phyloP scores from a whole-genome alignment of 2,888 invertebrate species.

The Caenorhabditis plicata region DNA sequence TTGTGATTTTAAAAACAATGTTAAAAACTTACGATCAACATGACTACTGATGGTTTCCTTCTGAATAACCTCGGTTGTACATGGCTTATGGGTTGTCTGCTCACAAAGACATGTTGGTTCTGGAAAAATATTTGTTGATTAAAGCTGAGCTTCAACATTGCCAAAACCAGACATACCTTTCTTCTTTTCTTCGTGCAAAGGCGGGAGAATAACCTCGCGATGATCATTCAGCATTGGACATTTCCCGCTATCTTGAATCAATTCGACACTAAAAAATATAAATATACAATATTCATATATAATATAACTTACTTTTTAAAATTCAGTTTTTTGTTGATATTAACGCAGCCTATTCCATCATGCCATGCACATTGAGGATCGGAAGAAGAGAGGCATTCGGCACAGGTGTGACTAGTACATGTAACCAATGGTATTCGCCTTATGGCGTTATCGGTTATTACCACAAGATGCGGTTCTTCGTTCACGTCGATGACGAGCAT shows the following conservation, averaged over 20 bases:
- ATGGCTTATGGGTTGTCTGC: slow-evolving; percentile 11
- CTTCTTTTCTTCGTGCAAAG: slow-evolving; percentile 4
- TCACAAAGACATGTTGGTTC: slow-evolving; percentile 15
- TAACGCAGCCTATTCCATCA: slow-evolving; percentile 28
- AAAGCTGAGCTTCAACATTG: slow-evolving; percentile 3
- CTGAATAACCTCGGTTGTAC: slow-evolving; percentile 40
- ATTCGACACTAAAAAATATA: not conserved
- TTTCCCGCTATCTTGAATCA: slow-evolving; percentile 23
- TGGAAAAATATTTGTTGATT: not conserved
- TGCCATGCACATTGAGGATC: slow-evolving; percentile 49
- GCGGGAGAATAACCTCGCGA: slow-evolving; percentile 17
- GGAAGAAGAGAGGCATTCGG: slow-evolving; percentile 26
- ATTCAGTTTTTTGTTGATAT: slow-evolving; percentile 10
- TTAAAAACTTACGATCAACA: no score
- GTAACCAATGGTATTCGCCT: slow-evolving; percentile 24
- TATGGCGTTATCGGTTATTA: slow-evolving; percentile 18
- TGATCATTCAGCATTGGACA: slow-evolving; percentile 8
- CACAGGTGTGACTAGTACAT: slow-evolving; percentile 27
- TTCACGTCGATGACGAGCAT: no score
- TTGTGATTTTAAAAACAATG: no score
- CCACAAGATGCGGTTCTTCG: no score
- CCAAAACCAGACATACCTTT: slow-evolving; percentile 9
- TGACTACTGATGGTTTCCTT: slow-evolving; percentile 37
- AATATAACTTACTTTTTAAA: not conserved
- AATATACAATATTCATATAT: not conserved